Evolutionary conservation across 2,113 vertebrate species (phyloP).

Genomic region (Melanocharis versteri): DNA sequence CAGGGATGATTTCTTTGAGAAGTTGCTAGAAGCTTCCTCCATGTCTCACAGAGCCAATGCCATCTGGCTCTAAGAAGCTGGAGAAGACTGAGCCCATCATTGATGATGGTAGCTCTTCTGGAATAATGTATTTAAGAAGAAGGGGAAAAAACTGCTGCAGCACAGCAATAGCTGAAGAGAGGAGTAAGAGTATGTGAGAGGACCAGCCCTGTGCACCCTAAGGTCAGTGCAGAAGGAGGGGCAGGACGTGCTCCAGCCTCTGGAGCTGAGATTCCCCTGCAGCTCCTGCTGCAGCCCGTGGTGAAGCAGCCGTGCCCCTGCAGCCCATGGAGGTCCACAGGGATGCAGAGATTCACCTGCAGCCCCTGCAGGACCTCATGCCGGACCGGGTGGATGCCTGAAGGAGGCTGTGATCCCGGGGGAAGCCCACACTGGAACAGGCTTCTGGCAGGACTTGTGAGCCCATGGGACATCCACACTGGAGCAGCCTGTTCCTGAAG

Average conservation of each 20-base stretch:
- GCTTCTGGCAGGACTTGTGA: background rate
- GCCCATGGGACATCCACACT: too few relatives aligned
- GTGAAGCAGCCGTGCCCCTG: background rate
- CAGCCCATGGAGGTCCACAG: background rate
- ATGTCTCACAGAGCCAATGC: background rate
- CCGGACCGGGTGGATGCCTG: background rate
- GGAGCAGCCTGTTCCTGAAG: background rate
- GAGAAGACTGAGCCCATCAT: accelerated
- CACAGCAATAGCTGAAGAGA: background rate
- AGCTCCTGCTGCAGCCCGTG: background rate
- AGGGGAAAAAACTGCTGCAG: background rate
- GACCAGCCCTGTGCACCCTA: background rate
- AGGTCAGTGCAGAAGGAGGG: background rate
- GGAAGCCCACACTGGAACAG: background rate
- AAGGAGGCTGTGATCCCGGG: background rate
- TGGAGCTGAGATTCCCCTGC: background rate
- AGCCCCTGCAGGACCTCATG: background rate
- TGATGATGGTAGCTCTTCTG: background rate
- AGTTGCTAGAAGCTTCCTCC: background rate
- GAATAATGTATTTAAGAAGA: background rate
- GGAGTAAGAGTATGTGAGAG: background rate
- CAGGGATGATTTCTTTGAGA: background rate
- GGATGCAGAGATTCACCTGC: background rate
- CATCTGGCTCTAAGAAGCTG: background rate
- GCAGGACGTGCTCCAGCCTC: background rate